Evolutionary conservation across 2,888 invertebrate species (phyloP), one percentile per base, ranked within the genome.

Genomic region (Cheilosia soror): DNA sequence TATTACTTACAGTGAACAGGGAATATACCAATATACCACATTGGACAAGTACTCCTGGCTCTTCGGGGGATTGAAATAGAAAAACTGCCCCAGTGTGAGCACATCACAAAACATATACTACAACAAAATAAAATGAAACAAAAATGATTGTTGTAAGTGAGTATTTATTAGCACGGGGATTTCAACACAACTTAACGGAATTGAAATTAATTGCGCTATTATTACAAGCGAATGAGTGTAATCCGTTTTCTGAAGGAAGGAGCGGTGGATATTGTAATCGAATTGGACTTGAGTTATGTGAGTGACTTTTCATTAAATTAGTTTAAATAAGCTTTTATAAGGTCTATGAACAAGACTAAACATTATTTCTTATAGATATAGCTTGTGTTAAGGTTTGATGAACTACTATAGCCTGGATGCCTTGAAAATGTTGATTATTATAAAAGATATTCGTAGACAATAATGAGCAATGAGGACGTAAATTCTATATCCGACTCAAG

Each of bases 131-230:
- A 40, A 75, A 58, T 47, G 33, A 68, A 68, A 79, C 63, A 71
- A 69, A 84, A 71, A 76, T 85, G 76, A 80, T 80, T 80, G 80
- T 62, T 76, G 84, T 83, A 73, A 83, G 83, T 71, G 79, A 75
- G 80, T 85, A 85, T 85, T 85, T 85, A 80, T 85, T 85, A 85
- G 84, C 80, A 85, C 71, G 84, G 84, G 84, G 80, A 85, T 85
- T 85, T 85, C 84, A 80, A 76, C 84, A 72, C 80, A 80, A 80
- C 80, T 80, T 85, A 80, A 76, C 76, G 42, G 76, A 76, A 85
- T 80, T 85, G 76, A 85, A 85, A 85, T 85, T 85, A 80, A 85
- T 80, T 76, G 71, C 62, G 60, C 65, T 83, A 73, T 79, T 84
- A 80, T 71, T 60, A 84, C 55, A 47, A 58, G 49, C 55, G 58